Evolutionary conservation across 2,797 vertebrate species (phyloP).

Genomic region (Artibeus lituratus): DNA sequence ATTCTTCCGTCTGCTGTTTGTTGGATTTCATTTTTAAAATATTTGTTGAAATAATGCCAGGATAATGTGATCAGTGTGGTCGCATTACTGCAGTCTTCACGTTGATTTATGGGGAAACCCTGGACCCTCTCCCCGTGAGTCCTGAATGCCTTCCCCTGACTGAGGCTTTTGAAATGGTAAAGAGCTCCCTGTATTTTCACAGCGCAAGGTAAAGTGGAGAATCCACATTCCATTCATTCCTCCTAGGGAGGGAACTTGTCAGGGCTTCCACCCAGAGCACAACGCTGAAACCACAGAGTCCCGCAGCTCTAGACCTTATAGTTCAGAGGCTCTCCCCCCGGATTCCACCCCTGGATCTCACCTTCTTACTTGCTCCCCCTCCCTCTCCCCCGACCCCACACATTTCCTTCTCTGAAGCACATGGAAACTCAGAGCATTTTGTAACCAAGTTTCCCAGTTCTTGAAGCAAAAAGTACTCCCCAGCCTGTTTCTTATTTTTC

Average conservation of each 20-base stretch:
- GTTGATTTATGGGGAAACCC: background rate
- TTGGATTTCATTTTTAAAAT: constrained; percentile 10
- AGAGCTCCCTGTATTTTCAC: constrained; percentile 33
- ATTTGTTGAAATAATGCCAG: background rate
- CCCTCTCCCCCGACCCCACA: background rate
- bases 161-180: background rate
- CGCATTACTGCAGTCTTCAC: background rate
- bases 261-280: background rate
- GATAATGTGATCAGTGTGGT: background rate
- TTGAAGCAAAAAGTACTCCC: background rate
- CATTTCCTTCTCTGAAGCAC: background rate
- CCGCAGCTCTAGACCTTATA: background rate
- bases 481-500: background rate
- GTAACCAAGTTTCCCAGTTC: background rate
- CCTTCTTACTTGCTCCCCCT: background rate
- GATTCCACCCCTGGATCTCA: background rate
- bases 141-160: background rate
- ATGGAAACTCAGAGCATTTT: background rate
- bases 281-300: background rate
- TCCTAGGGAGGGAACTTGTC: background rate
- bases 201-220: constrained; percentile 44
- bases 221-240: constrained; percentile 70
- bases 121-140: background rate
- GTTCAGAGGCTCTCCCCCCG: background rate
- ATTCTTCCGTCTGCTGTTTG: background rate